These are phyloP conservation scores for Parnassius orleans DNA, from an alignment of 2,888 invertebrate species.

Conservation along the genomic window DNA sequence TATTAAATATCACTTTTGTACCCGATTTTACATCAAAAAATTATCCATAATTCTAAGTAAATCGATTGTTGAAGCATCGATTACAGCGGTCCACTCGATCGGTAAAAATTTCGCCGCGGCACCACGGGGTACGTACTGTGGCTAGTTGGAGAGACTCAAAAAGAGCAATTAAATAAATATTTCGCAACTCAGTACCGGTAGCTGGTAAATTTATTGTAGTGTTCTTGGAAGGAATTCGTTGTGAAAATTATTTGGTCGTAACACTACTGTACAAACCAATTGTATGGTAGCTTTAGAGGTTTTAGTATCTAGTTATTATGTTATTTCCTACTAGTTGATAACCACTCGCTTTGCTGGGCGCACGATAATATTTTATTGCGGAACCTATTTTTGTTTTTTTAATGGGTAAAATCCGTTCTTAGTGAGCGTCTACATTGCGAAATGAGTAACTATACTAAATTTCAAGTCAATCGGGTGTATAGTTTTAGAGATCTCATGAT, in stretches of 20 bases:
- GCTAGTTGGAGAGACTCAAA: slow-evolving; percentile 31
- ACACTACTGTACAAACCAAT: background rate
- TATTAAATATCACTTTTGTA: slow-evolving; percentile 6
- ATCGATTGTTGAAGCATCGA: slow-evolving; percentile 75
- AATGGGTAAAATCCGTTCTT: too few species aligned
- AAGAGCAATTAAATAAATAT: slow-evolving; percentile 35
- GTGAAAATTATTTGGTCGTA: slow-evolving; percentile 2
- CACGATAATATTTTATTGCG: too few species aligned
- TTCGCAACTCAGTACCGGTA: slow-evolving; percentile 53
- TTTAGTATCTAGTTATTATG: too few species aligned
- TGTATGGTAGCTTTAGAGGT: too few species aligned
- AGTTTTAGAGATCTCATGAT: too few species aligned
- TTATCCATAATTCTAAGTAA: slow-evolving; percentile 73
- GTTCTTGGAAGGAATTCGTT: slow-evolving; percentile 40
- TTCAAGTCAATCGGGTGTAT: too few species aligned
- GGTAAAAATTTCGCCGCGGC: slow-evolving; percentile 61
- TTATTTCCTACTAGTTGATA: too few species aligned
- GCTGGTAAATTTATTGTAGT: slow-evolving; percentile 49
- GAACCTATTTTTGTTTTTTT: too few species aligned
- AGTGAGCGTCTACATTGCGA: too few species aligned
- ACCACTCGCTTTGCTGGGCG: too few species aligned
- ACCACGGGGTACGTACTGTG: slow-evolving; percentile 48
- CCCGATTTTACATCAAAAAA: slow-evolving; percentile 49
- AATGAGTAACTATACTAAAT: too few species aligned
- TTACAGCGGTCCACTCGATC: slow-evolving; percentile 58